Conservation (phyloP, 2,888 invertebrate species). For the Pollenia angustigena region DNA sequence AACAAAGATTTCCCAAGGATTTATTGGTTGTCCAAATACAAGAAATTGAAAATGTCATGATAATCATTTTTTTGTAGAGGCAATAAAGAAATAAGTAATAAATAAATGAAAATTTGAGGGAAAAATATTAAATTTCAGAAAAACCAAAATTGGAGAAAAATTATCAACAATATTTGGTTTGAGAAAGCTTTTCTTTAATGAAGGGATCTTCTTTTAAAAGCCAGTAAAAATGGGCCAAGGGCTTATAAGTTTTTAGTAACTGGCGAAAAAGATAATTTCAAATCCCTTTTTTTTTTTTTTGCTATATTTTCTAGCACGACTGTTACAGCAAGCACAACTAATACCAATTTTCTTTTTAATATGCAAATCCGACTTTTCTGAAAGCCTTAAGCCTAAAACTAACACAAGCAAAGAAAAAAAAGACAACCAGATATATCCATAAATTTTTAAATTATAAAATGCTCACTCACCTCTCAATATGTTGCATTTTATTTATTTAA, state of each 20-base stretch:
- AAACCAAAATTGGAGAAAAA: not conserved
- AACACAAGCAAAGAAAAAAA: not conserved
- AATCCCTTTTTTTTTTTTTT: too few relatives aligned
- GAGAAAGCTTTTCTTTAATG: not conserved
- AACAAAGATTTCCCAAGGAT: conserved; percentile 72
- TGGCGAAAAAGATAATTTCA: not conserved
- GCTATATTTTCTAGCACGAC: not conserved
- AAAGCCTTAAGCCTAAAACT: conserved; percentile 31
- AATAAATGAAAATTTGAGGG: conserved; percentile 1
- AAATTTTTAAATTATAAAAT: conserved; percentile 48
- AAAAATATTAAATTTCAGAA: not conserved
- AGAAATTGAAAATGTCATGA: conserved; percentile 74
- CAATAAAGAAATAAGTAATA: conserved; percentile 51
- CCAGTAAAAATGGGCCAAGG: too few relatives aligned
- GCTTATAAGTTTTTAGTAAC: too few relatives aligned
- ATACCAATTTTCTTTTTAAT: not conserved
- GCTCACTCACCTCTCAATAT: conserved; percentile 61
- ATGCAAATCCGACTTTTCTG: conserved; percentile 40
- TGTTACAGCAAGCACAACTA: not conserved
- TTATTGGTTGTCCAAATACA: conserved; percentile 73
- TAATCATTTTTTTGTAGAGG: conserved; percentile 63
- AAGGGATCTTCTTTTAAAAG: not conserved
- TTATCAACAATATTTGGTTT: not conserved
- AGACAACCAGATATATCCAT: conserved; percentile 21
- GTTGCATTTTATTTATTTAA: conserved; percentile 10